Conservation (phyloP, 2,797 vertebrate genomes). For the Eulemur albifrons region DNA sequence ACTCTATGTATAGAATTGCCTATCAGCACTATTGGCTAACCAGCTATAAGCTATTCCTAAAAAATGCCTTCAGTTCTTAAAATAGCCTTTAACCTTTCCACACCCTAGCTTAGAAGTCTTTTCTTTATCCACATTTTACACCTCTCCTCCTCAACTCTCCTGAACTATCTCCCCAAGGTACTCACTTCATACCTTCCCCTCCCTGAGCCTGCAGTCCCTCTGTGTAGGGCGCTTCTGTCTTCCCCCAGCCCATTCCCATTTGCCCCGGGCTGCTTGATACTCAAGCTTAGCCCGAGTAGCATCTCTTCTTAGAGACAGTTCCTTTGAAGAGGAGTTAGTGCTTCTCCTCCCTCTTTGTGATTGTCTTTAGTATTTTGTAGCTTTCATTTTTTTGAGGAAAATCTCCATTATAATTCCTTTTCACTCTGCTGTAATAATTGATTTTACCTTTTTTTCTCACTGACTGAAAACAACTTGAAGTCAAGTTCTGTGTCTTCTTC, state of each 20-base stretch:
- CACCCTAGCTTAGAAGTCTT: background rate
- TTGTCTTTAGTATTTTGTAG: background rate
- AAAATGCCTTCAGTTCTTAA: background rate
- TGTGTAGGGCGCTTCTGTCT: background rate
- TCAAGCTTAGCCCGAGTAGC: background rate
- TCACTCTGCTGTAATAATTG: background rate
- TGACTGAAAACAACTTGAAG: background rate
- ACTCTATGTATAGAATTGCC: background rate
- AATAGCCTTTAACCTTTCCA: background rate
- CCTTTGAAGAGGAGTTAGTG: background rate
- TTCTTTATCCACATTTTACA: accelerated
- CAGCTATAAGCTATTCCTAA: background rate
- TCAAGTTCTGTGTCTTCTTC: background rate
- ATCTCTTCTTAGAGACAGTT: background rate
- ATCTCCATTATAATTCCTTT: background rate
- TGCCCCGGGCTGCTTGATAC: background rate
- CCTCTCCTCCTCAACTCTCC: background rate
- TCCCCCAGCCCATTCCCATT: background rate
- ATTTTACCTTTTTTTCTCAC: background rate
- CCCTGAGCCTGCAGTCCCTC: too few species aligned
- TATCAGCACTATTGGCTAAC: background rate
- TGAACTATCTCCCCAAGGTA: background rate
- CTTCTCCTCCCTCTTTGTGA: background rate
- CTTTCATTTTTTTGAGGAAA: background rate
- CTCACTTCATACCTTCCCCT: background rate